Percentiles rank a stretch among this genome's conserved stretches.
Conservation (phyloP, 2,888 invertebrate genomes). For the Meloe dianella region DNA sequence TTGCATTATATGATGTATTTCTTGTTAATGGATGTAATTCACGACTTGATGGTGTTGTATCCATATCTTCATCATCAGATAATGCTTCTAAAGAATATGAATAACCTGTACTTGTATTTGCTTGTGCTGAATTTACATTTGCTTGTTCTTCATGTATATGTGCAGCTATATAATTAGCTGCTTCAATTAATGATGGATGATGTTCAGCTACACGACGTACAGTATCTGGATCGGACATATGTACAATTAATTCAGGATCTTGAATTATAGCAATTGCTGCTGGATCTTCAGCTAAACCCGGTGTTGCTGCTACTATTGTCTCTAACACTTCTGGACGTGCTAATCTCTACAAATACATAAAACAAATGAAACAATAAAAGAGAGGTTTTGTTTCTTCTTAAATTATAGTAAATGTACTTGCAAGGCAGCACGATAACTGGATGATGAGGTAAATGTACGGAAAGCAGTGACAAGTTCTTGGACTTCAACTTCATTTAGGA, state of each 20-base stretch:
- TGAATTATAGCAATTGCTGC: constrained; percentile 77
- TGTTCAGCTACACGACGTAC: constrained; percentile 71
- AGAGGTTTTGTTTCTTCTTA: no score
- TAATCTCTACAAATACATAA: constrained; percentile 50
- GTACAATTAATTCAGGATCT: constrained; percentile 76
- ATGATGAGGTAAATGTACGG: constrained; percentile 65
- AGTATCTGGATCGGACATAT: constrained; percentile 71
- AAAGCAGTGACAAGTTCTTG: constrained; percentile 69
- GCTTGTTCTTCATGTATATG: constrained; percentile 63
- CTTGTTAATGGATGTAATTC: constrained; percentile 52
- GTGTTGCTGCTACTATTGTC: constrained; percentile 74
- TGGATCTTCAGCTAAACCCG: constrained; percentile 73
- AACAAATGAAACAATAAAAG: constrained; percentile 10
- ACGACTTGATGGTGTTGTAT: constrained; percentile 49
- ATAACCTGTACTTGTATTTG: constrained; percentile 61
- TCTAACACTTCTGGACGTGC: constrained; percentile 64
- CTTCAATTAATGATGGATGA: constrained; percentile 74
- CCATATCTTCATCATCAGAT: constrained; percentile 66
- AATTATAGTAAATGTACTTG: constrained; percentile 60
- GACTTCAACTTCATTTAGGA: constrained; percentile 66
- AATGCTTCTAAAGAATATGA: constrained; percentile 63
- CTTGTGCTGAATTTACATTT: constrained; percentile 62
- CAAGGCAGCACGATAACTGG: constrained; percentile 71
- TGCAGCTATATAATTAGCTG: constrained; percentile 71
- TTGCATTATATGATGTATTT: constrained; percentile 60